These are phyloP conservation scores for Syngnathus typhle DNA, from an alignment of 2,113 vertebrate species.

Conservation along the genomic window DNA sequence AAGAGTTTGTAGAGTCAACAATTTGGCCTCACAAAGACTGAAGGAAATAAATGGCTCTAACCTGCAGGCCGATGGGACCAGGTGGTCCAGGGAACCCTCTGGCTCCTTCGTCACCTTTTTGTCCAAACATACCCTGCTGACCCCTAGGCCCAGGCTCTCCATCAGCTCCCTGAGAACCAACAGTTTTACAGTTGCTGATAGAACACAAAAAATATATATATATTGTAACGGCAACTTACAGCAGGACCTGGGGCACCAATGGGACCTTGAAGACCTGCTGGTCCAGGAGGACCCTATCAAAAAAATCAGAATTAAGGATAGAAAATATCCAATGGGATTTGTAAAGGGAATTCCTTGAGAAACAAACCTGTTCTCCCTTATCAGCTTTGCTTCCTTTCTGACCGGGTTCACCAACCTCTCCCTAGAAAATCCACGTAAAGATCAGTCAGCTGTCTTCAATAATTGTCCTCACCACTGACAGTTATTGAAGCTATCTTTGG, in stretches of 20 bases:
- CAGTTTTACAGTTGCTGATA: neutral
- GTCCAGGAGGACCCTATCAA: constrained; percentile 89
- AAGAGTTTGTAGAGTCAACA: constrained; percentile 49
- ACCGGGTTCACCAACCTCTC: constrained; percentile 92
- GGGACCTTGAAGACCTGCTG: constrained; percentile 90
- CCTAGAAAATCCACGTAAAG: constrained; percentile 68
- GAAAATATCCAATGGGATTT: neutral
- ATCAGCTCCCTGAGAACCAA: constrained; percentile 80
- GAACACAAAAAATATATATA: neutral
- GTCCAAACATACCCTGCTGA: constrained; percentile 98
- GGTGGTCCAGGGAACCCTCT: constrained; percentile 94
- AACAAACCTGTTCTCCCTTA: constrained; percentile 90
- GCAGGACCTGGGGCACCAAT: constrained; percentile 91
- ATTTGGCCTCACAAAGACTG: neutral
- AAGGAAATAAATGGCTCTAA: constrained; percentile 46
- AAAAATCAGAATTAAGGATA: constrained; percentile 11
- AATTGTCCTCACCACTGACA: neutral
- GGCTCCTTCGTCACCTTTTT: constrained; percentile 94
- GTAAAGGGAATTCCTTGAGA: neutral
- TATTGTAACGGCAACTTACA: constrained; percentile 70
- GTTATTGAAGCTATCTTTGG: neutral
- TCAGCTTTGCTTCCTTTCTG: constrained; percentile 96
- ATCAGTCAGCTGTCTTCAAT: constrained; percentile 7
- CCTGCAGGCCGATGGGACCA: constrained; percentile 95
- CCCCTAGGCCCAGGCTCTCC: constrained; percentile 93